Evolutionary conservation across 2,888 invertebrate species (phyloP), one percentile per base, ranked within the genome.

Genomic region (Pristionchus fissidentatus): DNA sequence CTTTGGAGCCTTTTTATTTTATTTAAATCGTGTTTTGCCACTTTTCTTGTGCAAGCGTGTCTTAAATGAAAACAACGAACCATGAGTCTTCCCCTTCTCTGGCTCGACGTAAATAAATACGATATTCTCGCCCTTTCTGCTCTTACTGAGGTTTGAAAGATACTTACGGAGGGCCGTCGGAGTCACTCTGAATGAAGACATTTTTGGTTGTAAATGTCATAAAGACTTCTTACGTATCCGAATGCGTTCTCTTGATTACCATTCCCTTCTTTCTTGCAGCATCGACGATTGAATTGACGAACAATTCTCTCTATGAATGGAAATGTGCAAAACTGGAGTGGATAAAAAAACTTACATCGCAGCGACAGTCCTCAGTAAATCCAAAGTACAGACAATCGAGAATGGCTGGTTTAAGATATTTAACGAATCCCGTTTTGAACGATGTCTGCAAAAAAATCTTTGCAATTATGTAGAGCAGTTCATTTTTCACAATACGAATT

Each of bases 71-170:
- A 1, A 46, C 13, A 7, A 10, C 49, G 3, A 1, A 77, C 77
- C 49, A 41, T 77, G 77, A 22, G 46, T 26, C 4, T 77, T 77
- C 1, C 49, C 10, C 19, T 13, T 22, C 19, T 29, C 19, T 7
- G 77, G 49, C 29, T 77, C 77, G 22, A 77, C 32, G n/a, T 77
- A 77, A 29, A 77, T 4, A 15, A 77, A 77, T 46, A 77, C 4
- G 10, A n/a, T 43, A 38, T 70, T 70, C 41, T 43, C 70, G 5
- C 26, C 10, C 32, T 70, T 70, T 38, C 66, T n/a, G 35, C 38
- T 35, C 5, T 13, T 35, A 8, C 7, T 35, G 22, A 8, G 38
- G 35, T 10, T 8, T 1, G 19, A 0, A 35, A 66, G 15, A 35
- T 38, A 22, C 0, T 19, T 19, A 38, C 5, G 8, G 5, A 66